Evolutionary conservation across 2,888 invertebrate genomes (phyloP), one percentile per base, ranked within the genome.

Genomic region (Caenorhabditis sp.): DNA sequence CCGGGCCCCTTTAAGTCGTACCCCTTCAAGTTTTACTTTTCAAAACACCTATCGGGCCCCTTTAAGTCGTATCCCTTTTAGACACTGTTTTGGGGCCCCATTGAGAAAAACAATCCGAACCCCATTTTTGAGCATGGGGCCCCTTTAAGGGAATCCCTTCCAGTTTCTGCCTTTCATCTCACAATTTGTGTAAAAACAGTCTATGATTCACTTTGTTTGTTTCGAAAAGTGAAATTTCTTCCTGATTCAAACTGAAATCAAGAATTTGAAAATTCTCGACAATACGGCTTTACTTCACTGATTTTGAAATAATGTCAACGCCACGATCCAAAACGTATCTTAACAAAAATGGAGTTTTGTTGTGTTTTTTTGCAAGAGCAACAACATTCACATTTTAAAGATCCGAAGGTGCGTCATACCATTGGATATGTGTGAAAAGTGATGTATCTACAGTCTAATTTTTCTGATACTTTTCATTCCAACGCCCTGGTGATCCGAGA

Each of bases 331-430:
- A 23, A 17, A 43, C 66, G 19, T 63, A 67, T 36, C 71, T 53
- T 23, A 71, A 63, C 12, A 70, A 58, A 21, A 70, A 72, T 64
- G 81, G 74, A 27, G 74, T 69, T 62, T 79, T 81, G 55, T 78
- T 67, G 65, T 81, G 69, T 55, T 76, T 76, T 23, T 79, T 61
- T 1, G 76, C 69, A 12, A 81, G 36, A 4, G 92, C 54, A 91
- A 91, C 88, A 23, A 83, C 77, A 24, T 62, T 62, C 12, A 62
- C 27, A 57, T 77, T 73, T 10, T 69, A 64, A 17, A 77, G 61
- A 3, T 74, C 66, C 27, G 63, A 58, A n/a, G 73, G 73, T 24
- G 73, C 73, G 10, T n/a, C n/a, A n/a, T n/a, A n/a, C 53, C 53
- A 53, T 53, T 31, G 10, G 10, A 31, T 4, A 10, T 31, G 31